Percentiles rank a stretch among this genome's conserved stretches.
Conservation (phyloP, 1,140 invertebrate genomes). For the Eriocheir sinensis region DNA sequence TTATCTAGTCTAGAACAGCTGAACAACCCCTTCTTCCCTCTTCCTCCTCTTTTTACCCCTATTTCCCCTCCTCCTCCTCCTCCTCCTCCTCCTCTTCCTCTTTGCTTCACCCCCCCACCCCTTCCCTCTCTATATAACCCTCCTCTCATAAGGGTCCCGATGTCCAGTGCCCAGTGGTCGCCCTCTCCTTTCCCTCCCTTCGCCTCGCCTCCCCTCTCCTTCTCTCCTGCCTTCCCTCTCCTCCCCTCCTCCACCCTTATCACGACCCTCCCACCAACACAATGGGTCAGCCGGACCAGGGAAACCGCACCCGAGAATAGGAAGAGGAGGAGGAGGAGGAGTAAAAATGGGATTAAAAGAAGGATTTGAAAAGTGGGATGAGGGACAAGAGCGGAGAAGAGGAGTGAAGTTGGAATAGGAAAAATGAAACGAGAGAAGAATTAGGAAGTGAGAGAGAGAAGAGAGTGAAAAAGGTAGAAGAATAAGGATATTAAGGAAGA, state of each 20-base stretch:
- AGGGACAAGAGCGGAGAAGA: not conserved
- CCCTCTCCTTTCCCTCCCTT: not conserved
- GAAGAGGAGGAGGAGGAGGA: slow-evolving; percentile 18
- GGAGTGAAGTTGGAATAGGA: not conserved
- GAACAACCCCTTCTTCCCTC: not conserved
- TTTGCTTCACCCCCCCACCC: not conserved
- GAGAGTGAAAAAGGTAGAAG: not conserved
- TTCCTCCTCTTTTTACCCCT: not conserved
- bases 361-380: slow-evolving; percentile 14
- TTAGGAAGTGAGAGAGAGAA: not conserved
- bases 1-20: not conserved
- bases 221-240: not conserved
- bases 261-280: not conserved
- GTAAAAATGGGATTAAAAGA: slow-evolving; percentile 15
- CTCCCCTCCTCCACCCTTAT: not conserved
- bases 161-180: not conserved
- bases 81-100: not conserved
- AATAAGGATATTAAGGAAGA: slow-evolving; percentile 2
- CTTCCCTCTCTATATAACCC: not conserved
- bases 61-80: not conserved
- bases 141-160: not conserved
- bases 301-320: not conserved
- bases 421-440: not conserved
- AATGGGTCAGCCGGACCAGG: not conserved
- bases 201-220: not conserved